Evolutionary conservation across 2,113 vertebrate genomes (phyloP), one percentile per base, ranked within the genome.

Genomic region (Poeciliopsis retropinna): DNA sequence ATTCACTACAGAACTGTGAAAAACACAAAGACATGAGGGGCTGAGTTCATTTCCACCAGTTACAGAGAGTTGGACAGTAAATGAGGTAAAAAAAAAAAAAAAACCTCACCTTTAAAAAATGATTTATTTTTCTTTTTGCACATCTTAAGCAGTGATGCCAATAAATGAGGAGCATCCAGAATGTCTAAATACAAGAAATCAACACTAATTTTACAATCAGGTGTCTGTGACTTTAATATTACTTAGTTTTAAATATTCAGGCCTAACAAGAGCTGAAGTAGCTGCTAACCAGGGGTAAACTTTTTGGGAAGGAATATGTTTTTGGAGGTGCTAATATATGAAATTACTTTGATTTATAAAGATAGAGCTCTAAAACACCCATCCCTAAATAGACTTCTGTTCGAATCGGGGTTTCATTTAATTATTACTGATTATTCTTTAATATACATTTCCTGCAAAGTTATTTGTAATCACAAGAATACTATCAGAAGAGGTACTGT

Each of bases 401-500:
- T 57, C 17, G 10, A 57, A 57, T 57, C 28, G 3, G n/a, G 17
- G 64, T 78, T 70, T 76, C 17, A 69, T 27, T 62, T 61, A 29
- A 68, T 47, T 27, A 65, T 47, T 27, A 66, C 27, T 12, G 4
- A 39, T 31, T 5, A 17, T 30, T 60, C 67, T 70, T 73, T 44
- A 37, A 41, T 60, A 51, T 75, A 60, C 31, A 67, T 69, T 68
- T 54, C 67, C 70, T 57, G 34, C 6, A 70, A 47, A 64, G 66
- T 54, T 81, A 29, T 70, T 30, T 72, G 67, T 1, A 9, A 37
- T 78, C 47, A 69, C 31, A 70, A 69, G 81, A 47, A 51, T 27
- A 31, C 32, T 27, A 64, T 54, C 11, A 19, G n/a, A 69, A 31
- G 62, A 70, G 19, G 65, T 51, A 60, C 61, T 67, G 72, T 51